Percentiles rank a stretch among this genome's conserved stretches.
These are phyloP conservation scores for Conistra vaccinii DNA, from an alignment of 2,888 invertebrate species.

Conservation along the genomic window DNA sequence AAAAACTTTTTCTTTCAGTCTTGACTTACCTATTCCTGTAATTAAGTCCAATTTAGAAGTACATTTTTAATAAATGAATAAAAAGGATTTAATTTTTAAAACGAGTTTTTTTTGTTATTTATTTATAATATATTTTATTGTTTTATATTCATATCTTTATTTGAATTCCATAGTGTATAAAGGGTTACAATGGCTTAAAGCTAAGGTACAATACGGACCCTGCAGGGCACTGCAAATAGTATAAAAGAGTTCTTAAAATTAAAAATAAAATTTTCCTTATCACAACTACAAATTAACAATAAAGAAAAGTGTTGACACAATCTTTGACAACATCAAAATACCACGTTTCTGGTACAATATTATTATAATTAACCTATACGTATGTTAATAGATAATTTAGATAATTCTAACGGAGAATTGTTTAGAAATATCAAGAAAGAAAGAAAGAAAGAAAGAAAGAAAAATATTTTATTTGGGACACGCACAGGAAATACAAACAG, in stretches of 20 bases:
- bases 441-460: no score
- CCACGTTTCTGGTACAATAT: conserved; percentile 56
- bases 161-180: no score
- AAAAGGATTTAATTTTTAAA: no score
- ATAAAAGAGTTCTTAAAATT: no score
- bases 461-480: no score
- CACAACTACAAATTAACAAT: neutral
- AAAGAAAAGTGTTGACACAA: conserved; percentile 24
- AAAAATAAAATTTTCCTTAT: no score
- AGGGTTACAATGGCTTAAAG: no score
- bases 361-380: conserved; percentile 69
- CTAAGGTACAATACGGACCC: no score
- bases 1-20: neutral
- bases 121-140: neutral
- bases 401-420: conserved; percentile 65
- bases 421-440: conserved; percentile 55
- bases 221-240: no score
- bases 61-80: neutral
- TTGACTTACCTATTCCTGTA: no score
- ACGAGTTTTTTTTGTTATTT: neutral
- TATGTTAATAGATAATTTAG: conserved; percentile 69
- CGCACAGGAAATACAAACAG: no score
- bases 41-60: neutral
- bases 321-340: conserved; percentile 46
- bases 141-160: no score